Base-by-base conservation (phyloP, 2,888 invertebrate genomes). In the Eledona agricola region DNA sequence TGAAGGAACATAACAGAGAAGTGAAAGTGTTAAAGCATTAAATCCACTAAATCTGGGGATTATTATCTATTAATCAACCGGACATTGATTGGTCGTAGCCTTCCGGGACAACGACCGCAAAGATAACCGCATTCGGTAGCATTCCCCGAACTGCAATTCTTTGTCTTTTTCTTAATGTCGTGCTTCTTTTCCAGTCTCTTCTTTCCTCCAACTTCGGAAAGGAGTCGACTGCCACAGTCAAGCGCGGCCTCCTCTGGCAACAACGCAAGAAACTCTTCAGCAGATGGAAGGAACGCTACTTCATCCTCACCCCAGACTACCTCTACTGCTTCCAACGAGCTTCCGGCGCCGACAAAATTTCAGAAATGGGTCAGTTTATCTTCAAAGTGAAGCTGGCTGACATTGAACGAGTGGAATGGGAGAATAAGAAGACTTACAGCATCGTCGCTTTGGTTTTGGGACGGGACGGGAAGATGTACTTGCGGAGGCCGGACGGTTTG, bases 301-400 rank as follows among this genome's bases (percentile, higher is more conserved):
- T 85, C 72, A 81, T 85, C 62, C 77, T 85, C 31, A 85, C 85
- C 55, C 77, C 83, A 49, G 85, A 85, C 71, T 85, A 85, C 71
- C 77, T 85, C 65, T 83, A 84, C 70, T 85, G 84, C 72, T 85
- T 85, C 73, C 80, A 84, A 67, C 76, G 83, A 60, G 83, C 83
- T 49, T 81, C 83, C 16, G 82, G 82, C 46, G 77, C 81, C 56
- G 76, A 77, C 61, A 71, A 77, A 43, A 81, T 83, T 55, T 83
- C 84, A 7, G 83, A 84, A 69, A 85, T 85, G 84, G 85, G 85
- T 57, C 83, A 83, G 73, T 85, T 85, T 71, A 81, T 85, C 61
- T 84, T 84, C 76, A 85, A 85, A 73, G 76, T 72, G 37, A 60
- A 69, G 56, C 55, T 70, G 25, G 63, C 83, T 42, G 86, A 86